Evolutionary conservation across 1,140 invertebrate species (phyloP).

Genomic region (Tetragonula clypearis): DNA sequence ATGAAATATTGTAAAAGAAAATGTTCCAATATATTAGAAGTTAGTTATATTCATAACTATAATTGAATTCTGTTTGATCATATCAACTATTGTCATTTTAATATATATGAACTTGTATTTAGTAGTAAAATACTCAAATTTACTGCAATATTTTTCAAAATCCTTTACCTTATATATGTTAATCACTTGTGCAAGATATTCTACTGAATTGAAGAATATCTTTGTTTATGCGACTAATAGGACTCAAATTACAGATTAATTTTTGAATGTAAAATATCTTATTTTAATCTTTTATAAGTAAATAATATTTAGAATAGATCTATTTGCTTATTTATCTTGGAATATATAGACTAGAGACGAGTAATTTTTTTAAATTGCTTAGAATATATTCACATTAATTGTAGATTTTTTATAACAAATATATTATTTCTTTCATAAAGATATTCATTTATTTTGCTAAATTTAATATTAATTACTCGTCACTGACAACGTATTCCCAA

Average conservation of each 20-base stretch:
- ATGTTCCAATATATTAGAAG: constrained; percentile 17
- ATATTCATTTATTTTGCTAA: not conserved
- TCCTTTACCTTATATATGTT: constrained; percentile 16
- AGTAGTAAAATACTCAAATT: constrained; percentile 19
- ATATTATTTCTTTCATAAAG: not conserved
- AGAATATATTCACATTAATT: not conserved
- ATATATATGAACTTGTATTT: constrained; percentile 1
- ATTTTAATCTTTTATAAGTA: constrained; percentile 41
- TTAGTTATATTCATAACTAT: constrained; percentile 7
- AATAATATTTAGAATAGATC: constrained; percentile 46
- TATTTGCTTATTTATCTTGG: constrained; percentile 55
- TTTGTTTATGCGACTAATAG: constrained; percentile 40
- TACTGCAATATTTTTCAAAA: constrained; percentile 40
- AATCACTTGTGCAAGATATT: constrained; percentile 36
- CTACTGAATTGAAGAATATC: constrained; percentile 24
- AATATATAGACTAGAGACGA: constrained; percentile 43
- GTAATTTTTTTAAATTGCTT: constrained; percentile 20
- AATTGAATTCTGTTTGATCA: not conserved
- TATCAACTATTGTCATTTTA: not conserved
- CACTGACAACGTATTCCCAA: constrained; percentile 40
- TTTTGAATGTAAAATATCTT: constrained; percentile 14
- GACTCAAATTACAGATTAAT: constrained; percentile 45
- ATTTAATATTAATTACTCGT: constrained; percentile 40
- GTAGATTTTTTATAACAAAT: not conserved
- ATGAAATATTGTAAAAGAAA: not conserved